These are phyloP conservation scores for Pachyuromys duprasi DNA, from an alignment of 2,797 vertebrate species.

Conservation along the genomic window DNA sequence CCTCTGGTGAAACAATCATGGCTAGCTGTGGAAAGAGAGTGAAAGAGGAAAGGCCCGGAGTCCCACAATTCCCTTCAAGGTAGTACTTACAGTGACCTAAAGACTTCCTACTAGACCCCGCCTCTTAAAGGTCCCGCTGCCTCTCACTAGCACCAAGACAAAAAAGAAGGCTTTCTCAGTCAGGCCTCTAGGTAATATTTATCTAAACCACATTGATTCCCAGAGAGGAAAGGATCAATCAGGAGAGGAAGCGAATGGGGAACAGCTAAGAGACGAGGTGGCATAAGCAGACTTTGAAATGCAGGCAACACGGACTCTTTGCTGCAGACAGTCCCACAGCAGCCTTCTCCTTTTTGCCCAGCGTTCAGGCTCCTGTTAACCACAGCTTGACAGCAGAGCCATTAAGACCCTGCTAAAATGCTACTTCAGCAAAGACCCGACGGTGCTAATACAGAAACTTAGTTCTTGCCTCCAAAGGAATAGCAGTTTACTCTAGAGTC, in stretches of 20 bases:
- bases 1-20: neutral
- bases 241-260: neutral
- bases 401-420: neutral
- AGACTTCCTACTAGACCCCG: neutral
- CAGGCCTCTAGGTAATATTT: neutral
- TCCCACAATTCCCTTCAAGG: neutral
- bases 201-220: neutral
- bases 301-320: neutral
- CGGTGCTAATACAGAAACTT: neutral
- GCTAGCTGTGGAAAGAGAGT: neutral
- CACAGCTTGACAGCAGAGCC: fast-evolving
- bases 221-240: neutral
- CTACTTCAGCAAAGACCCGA: neutral
- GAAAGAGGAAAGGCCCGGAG: neutral
- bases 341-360: neutral
- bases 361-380: neutral
- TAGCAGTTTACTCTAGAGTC: neutral
- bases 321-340: fast-evolving
- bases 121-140: neutral
- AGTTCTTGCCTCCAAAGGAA: neutral
- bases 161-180: neutral
- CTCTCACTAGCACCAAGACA: neutral
- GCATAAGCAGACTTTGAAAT: neutral
- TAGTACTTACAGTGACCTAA: too few species aligned
- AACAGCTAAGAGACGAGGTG: neutral